Evolutionary conservation across 2,797 vertebrate genomes (phyloP), one percentile per base, ranked within the genome.

Genomic region (Bovichtus diacanthus): DNA sequence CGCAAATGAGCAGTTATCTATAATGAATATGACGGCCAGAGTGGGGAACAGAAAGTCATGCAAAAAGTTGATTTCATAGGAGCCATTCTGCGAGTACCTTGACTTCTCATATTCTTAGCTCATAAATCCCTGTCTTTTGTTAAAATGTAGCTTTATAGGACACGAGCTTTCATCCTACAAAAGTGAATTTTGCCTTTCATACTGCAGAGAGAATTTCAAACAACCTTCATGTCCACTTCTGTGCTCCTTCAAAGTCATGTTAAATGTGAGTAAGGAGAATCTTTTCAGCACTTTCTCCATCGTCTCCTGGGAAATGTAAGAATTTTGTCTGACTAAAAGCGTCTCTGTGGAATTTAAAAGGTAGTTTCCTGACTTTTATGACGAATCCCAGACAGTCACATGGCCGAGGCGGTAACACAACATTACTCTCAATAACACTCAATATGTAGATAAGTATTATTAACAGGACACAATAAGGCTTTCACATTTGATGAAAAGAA

Each of bases 241-340:
- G 54, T 62, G 61, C 58, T 70, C 41, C 16, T 36, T 75, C 41
- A 86, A 68, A 66, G 73, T 82, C 29, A 10, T 39, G 56, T 13
- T 61, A 74, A 63, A 41, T 81, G 61, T 79, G 81, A 75, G 31
- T 72, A 60, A 64, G 13, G 5, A 38, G 9, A 15, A 11, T 21
- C 74, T 65, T 58, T 70, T 25, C 11, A 39, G 13, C 31, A 12
- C 70, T 58, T 76, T 64, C 80, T 11, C 6, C 19, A 29, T 68
- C 39, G 36, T 59, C 62, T 78, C 54, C 6, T 13, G 36, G 66
- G 84, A 77, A 36, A 54, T 18, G 36, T 19, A n/a, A 63, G 8
- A 78, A 76, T 80, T 59, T 67, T 80, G 50, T 68, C 76, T 82
- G 18, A 81, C 38, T 63, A 69, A 70, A 79, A 25, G 2, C 50